Conservation (phyloP, 2,113 vertebrate species). For the Rhinoderma darwinii region DNA sequence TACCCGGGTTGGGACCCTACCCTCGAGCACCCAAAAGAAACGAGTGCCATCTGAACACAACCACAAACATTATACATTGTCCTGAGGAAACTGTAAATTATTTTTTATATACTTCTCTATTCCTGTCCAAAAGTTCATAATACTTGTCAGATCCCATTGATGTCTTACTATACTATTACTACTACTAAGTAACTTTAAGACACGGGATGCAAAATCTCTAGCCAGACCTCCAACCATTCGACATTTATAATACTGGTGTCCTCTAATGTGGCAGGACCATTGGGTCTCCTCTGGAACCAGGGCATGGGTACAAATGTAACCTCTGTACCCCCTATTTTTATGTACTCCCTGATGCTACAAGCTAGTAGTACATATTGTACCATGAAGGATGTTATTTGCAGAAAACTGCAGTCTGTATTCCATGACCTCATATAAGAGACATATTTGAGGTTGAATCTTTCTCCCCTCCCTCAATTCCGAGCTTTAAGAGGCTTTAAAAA, state of each 20-base stretch:
- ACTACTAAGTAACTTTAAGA: no score
- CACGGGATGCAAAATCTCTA: background rate
- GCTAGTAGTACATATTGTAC: background rate
- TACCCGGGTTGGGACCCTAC: no score
- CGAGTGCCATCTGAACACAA: no score
- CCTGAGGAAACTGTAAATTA: no score
- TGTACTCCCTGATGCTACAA: background rate
- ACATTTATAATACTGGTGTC: background rate
- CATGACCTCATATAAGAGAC: conserved; percentile 31
- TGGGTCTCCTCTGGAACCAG: background rate
- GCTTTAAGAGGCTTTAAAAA: conserved; percentile 43
- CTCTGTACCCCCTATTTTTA: background rate
- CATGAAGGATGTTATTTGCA: background rate
- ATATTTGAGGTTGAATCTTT: conserved; percentile 28
- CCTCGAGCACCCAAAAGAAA: no score
- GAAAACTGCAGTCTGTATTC: background rate
- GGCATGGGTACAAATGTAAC: background rate
- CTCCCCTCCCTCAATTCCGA: background rate
- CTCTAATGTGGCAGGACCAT: background rate
- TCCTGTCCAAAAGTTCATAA: no score
- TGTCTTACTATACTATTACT: no score
- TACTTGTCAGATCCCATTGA: no score
- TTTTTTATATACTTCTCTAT: no score
- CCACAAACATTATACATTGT: no score
- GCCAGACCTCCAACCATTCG: no score